phyloP scores from a whole-genome alignment of 2,888 invertebrate genomes.

The Amphiduros pacificus region DNA sequence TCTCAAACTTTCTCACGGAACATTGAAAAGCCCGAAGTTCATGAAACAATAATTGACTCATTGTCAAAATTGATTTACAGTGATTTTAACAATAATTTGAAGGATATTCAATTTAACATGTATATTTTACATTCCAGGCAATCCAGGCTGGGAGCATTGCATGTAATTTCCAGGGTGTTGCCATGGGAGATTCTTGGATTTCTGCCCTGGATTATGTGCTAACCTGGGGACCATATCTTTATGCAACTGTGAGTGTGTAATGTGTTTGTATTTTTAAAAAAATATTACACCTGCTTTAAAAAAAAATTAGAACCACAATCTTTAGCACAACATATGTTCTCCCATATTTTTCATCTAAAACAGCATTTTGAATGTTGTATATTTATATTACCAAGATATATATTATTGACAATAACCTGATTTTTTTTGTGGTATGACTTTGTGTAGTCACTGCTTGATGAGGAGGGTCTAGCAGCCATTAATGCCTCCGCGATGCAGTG shows the following conservation, averaged over 20 bases:
- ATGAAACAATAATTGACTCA: neutral
- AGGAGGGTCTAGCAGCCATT: constrained; percentile 68
- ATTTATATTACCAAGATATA: too few relatives aligned
- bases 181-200: constrained; percentile 88
- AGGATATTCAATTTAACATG: too few relatives aligned
- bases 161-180: constrained; percentile 77
- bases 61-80: too few relatives aligned
- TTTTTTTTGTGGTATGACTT: too few relatives aligned
- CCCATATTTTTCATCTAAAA: neutral
- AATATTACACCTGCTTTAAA: too few relatives aligned
- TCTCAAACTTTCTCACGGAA: neutral
- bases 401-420: too few relatives aligned
- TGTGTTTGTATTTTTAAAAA: neutral
- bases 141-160: constrained; percentile 67
- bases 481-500: constrained; percentile 66
- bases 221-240: constrained; percentile 80
- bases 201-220: constrained; percentile 82
- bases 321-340: neutral
- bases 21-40: neutral
- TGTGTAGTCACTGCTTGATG: constrained; percentile 68
- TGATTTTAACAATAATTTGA: too few relatives aligned
- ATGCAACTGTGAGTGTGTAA: constrained; percentile 67
- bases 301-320: too few relatives aligned
- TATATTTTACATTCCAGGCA: constrained; percentile 64
- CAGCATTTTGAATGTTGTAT: too few relatives aligned